phyloP scores from a whole-genome alignment of 2,113 vertebrate species.

The Brienomyrus brachyistius region DNA sequence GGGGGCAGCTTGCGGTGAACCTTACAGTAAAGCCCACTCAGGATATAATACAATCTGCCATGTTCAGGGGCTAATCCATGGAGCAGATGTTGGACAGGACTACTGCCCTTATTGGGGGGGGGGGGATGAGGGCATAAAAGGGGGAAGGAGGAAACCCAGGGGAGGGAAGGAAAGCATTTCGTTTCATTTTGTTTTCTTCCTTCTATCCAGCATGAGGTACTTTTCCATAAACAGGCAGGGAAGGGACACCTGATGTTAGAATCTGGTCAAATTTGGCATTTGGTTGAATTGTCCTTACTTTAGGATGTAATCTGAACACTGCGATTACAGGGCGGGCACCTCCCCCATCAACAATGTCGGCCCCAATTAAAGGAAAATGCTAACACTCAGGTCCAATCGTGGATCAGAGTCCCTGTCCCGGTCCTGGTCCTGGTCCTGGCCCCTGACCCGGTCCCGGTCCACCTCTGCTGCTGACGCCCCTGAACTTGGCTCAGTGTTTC shows the following conservation, averaged over 20 bases:
- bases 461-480: neutral
- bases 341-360: neutral
- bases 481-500: neutral
- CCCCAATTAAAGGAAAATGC: neutral
- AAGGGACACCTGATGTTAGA: neutral
- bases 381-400: neutral
- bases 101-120: neutral
- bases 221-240: neutral
- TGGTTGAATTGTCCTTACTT: neutral
- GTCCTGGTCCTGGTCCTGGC: no score
- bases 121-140: neutral
- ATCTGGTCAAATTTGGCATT: neutral
- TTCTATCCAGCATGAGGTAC: neutral
- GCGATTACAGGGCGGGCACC: neutral
- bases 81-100: slow-evolving; percentile 39
- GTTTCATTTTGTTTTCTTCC: neutral
- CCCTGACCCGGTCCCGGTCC: no score
- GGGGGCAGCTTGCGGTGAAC: slow-evolving; percentile 55
- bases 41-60: slow-evolving; percentile 61
- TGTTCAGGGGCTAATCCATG: slow-evolving; percentile 69
- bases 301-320: neutral
- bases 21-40: slow-evolving; percentile 70
- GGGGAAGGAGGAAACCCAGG: neutral
- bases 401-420: neutral
- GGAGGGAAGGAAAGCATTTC: neutral